phyloP scores from a whole-genome alignment of 1,140 invertebrate species.

The Heliconius hewitsoni region DNA sequence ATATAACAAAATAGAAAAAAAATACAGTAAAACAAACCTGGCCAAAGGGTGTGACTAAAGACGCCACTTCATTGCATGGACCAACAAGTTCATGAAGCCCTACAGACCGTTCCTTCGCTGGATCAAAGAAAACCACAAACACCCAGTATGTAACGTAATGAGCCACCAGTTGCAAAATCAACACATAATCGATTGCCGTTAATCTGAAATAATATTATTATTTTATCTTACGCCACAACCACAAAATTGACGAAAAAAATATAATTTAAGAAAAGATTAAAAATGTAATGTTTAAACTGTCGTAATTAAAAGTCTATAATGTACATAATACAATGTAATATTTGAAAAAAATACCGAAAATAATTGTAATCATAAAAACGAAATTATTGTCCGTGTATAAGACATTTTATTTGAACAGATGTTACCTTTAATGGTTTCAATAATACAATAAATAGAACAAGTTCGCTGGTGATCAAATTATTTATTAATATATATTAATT shows the following conservation, averaged over 20 bases:
- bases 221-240: not conserved
- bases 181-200: conserved; percentile 69
- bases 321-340: no score
- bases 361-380: not conserved
- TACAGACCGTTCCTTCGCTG: conserved; percentile 85
- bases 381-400: not conserved
- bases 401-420: conserved; percentile 1
- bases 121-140: conserved; percentile 84
- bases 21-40: conserved; percentile 72
- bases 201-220: not conserved
- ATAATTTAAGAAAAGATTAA: not conserved
- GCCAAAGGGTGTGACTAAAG: conserved; percentile 85
- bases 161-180: conserved; percentile 75
- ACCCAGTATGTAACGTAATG: conserved; percentile 80
- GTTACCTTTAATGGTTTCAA: not conserved
- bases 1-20: no score
- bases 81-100: conserved; percentile 90
- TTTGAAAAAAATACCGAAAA: no score
- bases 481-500: no score
- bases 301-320: not conserved
- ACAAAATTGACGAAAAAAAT: not conserved
- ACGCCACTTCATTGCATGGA: conserved; percentile 84
- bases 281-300: not conserved
- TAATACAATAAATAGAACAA: conserved; percentile 5
- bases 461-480: not conserved